These are phyloP conservation scores for Drosophila mayaguana DNA, from an alignment of 2,888 invertebrate species.

Conservation along the genomic window DNA sequence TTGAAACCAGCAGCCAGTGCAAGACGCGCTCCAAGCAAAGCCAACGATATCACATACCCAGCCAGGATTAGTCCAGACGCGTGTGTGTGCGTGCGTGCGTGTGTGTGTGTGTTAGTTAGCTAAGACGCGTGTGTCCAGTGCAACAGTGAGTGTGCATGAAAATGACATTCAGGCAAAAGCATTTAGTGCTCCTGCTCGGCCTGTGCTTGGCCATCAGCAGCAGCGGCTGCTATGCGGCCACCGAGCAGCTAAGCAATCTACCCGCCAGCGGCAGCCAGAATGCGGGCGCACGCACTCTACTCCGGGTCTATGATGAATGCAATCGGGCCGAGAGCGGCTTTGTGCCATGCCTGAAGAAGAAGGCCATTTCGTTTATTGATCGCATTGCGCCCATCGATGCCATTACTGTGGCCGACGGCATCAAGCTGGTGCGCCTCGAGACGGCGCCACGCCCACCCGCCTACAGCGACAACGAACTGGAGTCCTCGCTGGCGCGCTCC, in stretches of 20 bases:
- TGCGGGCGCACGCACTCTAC: conserved; percentile 88
- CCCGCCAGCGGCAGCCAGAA: conserved; percentile 82
- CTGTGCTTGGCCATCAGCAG: conserved; percentile 52
- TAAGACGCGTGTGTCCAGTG: conserved; percentile 1
- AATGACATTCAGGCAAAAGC: conserved; percentile 64
- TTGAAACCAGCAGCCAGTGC: conserved; percentile 85
- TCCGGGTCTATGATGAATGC: conserved; percentile 92
- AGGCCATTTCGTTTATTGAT: conserved; percentile 92
- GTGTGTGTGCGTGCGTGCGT: conserved; percentile 39
- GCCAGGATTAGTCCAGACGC: conserved; percentile 40
- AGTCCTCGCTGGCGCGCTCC: conserved; percentile 89
- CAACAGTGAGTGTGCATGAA: conserved; percentile 30
- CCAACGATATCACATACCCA: conserved; percentile 19
- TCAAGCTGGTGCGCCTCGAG: conserved; percentile 88
- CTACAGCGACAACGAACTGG: conserved; percentile 89
- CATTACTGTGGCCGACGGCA: conserved; percentile 88
- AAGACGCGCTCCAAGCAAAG: conserved; percentile 43
- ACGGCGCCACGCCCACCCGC: conserved; percentile 84
- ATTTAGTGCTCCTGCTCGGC: conserved; percentile 51
- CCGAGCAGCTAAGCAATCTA: conserved; percentile 75
- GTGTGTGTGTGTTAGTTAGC: conserved; percentile 18
- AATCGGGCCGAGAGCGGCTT: conserved; percentile 89
- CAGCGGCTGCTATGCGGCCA: conserved; percentile 68
- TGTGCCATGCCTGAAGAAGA: conserved; percentile 92
- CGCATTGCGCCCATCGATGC: conserved; percentile 90